Base-by-base conservation (phyloP, 2,113 vertebrate species). In the Phaethon lepturus region DNA sequence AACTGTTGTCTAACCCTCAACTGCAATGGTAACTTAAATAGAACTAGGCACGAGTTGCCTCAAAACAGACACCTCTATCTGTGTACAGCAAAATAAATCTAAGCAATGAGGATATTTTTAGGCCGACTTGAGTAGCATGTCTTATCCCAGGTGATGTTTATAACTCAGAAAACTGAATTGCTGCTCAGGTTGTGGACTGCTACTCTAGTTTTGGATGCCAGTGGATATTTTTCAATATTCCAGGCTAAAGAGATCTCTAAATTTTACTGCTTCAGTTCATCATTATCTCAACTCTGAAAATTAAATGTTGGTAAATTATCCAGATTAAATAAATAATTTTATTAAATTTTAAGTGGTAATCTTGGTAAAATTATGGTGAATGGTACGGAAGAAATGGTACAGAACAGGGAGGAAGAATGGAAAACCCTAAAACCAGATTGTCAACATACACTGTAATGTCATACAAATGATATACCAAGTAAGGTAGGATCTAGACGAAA, bases 401-500 rank as follows among this genome's bases (percentile, higher is more conserved):
- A 10, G 31, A 82, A 13, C 4, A 56, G 20, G 9, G 7, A 59
- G 28, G 9, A 81, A 87, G 80, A 5, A 23, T 10, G 6, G 18
- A 78, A 82, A 56, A 7, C 4, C 5, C 28, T 62, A 66, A 88
- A 73, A 58, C 5, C 23, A 62, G 8, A 42, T 20, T 78, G 11
- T 52, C 42, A 58, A 9, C 52, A 91, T 14, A 49, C 13, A 44
- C 4, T 63, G 11, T 55, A 72, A 72, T 68, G 58, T 26, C 17
- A 24, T 63, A 11, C 0, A 1, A 35, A 18, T 1, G 3, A 26
- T 59, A 55, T 55, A 50, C 3, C 3, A 63, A 50, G 7, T 15
- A 55, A 52, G 4, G 11, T 33, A 72, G 40, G 6, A 91, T 67
- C 14, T 59, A 50, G 49, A 23, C 6, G 73, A 83, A 74, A 76